phyloP scores from a whole-genome alignment of 2,113 vertebrate species.

The Atlantisia rogersi region DNA sequence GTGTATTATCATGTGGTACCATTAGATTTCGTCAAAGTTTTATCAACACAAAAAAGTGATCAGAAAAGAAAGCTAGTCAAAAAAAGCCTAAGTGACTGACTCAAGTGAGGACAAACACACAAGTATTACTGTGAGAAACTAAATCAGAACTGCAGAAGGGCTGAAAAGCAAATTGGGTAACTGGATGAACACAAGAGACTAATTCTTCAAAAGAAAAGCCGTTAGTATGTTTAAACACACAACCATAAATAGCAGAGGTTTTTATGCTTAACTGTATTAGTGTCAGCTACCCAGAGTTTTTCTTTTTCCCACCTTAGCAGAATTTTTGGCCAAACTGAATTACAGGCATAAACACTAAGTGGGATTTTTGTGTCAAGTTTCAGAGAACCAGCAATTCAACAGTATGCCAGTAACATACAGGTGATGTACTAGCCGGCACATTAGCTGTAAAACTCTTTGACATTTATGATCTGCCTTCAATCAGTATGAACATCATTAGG shows the following conservation, averaged over 20 bases:
- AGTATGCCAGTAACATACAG: neutral
- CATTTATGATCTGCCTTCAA: neutral
- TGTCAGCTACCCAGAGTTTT: neutral
- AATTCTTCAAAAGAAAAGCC: neutral
- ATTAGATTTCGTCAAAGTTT: neutral
- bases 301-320: neutral
- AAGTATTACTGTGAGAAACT: neutral
- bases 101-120: neutral
- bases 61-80: neutral
- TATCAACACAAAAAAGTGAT: neutral
- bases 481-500: neutral
- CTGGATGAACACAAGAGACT: accelerated
- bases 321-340: neutral
- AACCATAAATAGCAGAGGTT: neutral
- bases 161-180: neutral
- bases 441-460: neutral
- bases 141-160: neutral
- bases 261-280: neutral
- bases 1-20: neutral
- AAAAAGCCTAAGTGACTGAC: neutral
- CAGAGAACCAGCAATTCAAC: neutral
- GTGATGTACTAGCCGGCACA: neutral
- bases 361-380: neutral
- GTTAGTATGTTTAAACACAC: neutral
- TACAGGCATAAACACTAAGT: neutral